These are phyloP conservation scores for Ochropleura leucogaster DNA, from an alignment of 2,888 invertebrate genomes.

Conservation along the genomic window DNA sequence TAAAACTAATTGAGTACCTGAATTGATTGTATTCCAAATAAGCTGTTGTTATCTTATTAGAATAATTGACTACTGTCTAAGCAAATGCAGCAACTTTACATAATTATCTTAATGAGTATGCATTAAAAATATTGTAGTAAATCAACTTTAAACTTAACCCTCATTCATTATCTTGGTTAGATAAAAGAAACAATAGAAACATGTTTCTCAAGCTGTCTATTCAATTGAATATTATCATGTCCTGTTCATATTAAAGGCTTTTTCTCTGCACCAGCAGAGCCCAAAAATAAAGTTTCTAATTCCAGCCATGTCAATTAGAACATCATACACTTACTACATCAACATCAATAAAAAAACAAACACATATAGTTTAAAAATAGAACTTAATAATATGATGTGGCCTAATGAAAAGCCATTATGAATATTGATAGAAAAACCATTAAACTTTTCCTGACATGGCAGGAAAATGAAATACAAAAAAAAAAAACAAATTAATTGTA, in stretches of 20 bases:
- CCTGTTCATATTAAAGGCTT: not conserved
- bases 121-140: not conserved
- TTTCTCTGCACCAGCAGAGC: not conserved
- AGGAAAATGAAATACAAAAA: not conserved
- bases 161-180: not conserved
- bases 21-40: not conserved
- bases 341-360: not conserved
- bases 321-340: not conserved
- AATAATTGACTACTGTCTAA: not conserved
- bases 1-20: not conserved
- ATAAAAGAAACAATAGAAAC: not conserved
- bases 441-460: not conserved
- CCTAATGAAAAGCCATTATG: not conserved
- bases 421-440: not conserved
- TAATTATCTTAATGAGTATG: not conserved
- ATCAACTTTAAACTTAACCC: slow-evolving; percentile 5
- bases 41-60: not conserved
- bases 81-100: not conserved
- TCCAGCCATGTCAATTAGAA: not conserved
- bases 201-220: not conserved
- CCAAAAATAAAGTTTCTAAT: not conserved
- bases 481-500: not conserved
- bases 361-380: not conserved
- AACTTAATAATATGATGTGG: not conserved
- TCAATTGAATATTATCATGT: not conserved